A percentile compares a stretch with the other conserved stretches of the same genome.
These are phyloP conservation scores for Xiphorhynchus erythropygius DNA, from an alignment of 2,797 vertebrate genomes.

Conservation along the genomic window DNA sequence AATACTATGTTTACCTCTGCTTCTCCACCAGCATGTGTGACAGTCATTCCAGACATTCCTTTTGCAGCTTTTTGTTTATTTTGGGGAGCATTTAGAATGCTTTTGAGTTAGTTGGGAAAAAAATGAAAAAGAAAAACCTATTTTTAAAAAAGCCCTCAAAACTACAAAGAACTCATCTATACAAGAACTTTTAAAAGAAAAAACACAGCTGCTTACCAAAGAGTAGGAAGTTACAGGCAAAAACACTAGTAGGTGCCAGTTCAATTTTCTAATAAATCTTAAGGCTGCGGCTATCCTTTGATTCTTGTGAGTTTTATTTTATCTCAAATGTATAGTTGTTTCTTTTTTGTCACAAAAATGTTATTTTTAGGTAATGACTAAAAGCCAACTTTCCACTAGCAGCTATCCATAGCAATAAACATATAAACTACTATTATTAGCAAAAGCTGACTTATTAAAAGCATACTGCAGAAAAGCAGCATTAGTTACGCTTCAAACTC, in stretches of 20 bases:
- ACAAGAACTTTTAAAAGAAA: neutral
- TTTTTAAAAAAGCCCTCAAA: neutral
- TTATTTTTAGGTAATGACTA: neutral
- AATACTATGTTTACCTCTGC: neutral
- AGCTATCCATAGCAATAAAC: neutral
- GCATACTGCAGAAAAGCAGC: neutral
- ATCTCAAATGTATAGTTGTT: neutral
- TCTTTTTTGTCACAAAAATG: neutral
- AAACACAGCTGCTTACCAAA: neutral
- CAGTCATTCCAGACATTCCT: conserved; percentile 55
- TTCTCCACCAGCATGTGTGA: neutral
- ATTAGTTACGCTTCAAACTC: neutral
- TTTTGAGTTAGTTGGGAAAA: neutral
- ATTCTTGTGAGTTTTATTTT: neutral
- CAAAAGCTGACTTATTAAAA: conserved; percentile 8
- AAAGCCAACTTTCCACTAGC: neutral
- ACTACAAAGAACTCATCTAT: neutral
- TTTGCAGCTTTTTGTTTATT: conserved; percentile 37
- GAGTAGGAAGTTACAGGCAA: neutral
- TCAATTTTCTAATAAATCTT: neutral
- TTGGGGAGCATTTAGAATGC: neutral
- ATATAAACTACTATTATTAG: neutral
- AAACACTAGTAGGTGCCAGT: neutral
- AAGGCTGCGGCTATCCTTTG: neutral
- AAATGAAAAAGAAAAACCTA: neutral